Evolutionary conservation across 2,797 vertebrate species (phyloP), one percentile per base, ranked within the genome.

Genomic region (Telmatherina bonti): DNA sequence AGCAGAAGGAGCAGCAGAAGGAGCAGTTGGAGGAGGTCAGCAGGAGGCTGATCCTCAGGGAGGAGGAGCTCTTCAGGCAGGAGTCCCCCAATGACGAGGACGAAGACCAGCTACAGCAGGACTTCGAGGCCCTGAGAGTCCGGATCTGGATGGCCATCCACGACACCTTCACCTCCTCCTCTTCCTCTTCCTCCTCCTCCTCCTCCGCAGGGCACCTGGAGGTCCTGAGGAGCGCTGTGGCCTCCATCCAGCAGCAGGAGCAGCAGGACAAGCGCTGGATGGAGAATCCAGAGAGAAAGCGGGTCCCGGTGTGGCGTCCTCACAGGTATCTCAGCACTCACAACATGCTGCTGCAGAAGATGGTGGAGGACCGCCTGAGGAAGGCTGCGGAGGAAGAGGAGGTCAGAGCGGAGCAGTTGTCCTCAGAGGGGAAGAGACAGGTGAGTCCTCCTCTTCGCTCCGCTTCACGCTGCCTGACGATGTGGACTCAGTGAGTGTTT

Each of bases 231-330:
- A 93, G 93, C 43, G 95, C 96, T 2, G 86, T 96, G 77, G 83
- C 75, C 0, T 81, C 92, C 61, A 88, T 97, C 68, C 74, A 86
- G 24, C 93, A 93, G 74, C 95, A 96, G 91, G 96, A 96, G 79
- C 86, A 61, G 59, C 94, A 94, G 85, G 96, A 97, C 79, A 79
- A 31, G 30, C 85, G 41, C 27, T 95, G 90, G 83, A 11, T 1
- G 0, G 76, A 38, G 49, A 73, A 41, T 82, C 1, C 12, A 13
- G 62, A 62, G 18, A 61, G n/a, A n/a, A n/a, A 11, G 16, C 16
- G 55, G 22, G 74, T 83, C 16, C 82, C 61, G 0, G 3, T n/a
- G n/a, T 94, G 92, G 77, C 94, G 95, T 51, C 95, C 96, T 6
- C 92, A 89, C 57, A 72, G 62, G 72, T 96, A 94, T 92, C 91